These are phyloP conservation scores for Anthrax anthrax DNA, from an alignment of 2,888 invertebrate species.

Conservation along the genomic window DNA sequence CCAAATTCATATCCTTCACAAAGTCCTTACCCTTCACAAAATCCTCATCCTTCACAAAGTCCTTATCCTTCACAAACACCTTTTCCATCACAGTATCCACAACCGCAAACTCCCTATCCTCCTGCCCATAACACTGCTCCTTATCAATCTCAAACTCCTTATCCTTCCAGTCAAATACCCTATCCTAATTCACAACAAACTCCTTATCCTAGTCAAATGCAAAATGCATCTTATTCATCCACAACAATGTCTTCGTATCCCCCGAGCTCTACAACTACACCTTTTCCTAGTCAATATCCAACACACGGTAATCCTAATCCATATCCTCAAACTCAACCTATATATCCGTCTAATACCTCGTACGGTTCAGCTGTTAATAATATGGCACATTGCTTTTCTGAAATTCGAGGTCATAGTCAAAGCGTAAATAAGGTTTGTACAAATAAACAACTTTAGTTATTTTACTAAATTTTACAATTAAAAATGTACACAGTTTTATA, in stretches of 20 bases:
- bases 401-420: slow-evolving; percentile 18
- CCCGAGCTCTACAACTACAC: background rate
- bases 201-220: background rate
- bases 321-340: slow-evolving; percentile 11
- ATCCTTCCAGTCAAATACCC: background rate
- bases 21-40: slow-evolving; percentile 14
- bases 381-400: slow-evolving; percentile 22
- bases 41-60: slow-evolving; percentile 9
- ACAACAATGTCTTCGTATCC: background rate
- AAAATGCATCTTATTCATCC: background rate
- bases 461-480: too few relatives aligned
- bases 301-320: background rate
- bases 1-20: slow-evolving; percentile 16
- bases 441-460: too few relatives aligned
- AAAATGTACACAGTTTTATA: too few relatives aligned
- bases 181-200: background rate
- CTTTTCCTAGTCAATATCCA: background rate
- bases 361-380: slow-evolving; percentile 17
- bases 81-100: background rate
- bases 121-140: slow-evolving; percentile 1
- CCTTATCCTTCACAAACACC: slow-evolving; percentile 15
- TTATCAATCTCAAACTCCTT: background rate
- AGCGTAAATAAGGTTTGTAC: slow-evolving; percentile 1
- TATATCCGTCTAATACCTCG: slow-evolving; percentile 20
- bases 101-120: slow-evolving; percentile 4